phyloP scores from a whole-genome alignment of 2,888 invertebrate species.

The Cinara cedri region DNA sequence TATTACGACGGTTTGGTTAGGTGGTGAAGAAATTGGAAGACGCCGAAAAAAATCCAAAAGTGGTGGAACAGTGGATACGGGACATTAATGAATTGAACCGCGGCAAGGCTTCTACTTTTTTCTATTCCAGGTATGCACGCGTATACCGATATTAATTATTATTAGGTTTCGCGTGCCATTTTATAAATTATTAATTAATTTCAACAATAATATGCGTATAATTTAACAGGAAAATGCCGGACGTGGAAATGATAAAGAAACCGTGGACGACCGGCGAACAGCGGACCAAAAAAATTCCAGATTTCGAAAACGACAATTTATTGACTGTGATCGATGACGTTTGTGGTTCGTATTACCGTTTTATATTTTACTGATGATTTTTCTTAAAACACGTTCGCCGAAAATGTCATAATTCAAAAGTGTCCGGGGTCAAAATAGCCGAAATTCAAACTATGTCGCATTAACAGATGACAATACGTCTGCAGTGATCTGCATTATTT shows the following conservation, averaged over 20 bases:
- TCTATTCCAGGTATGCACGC: conserved; percentile 43
- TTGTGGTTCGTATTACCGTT: conserved; percentile 24
- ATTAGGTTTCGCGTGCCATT: background rate
- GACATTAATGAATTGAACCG: conserved; percentile 92
- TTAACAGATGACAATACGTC: too few relatives aligned
- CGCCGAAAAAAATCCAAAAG: conserved; percentile 84
- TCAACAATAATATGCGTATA: background rate
- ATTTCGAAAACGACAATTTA: conserved; percentile 46
- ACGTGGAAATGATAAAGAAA: conserved; percentile 41
- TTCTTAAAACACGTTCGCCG: too few relatives aligned
- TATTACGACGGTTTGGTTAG: background rate
- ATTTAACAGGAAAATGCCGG: conserved; percentile 42
- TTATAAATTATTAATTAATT: background rate
- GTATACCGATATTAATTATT: background rate
- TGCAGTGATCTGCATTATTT: too few relatives aligned
- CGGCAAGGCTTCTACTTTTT: conserved; percentile 79
- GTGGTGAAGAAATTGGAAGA: conserved; percentile 79
- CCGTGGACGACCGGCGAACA: conserved; percentile 12
- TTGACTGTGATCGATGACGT: conserved; percentile 33
- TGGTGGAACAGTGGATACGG: conserved; percentile 95
- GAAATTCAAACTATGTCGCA: too few relatives aligned
- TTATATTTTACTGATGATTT: background rate
- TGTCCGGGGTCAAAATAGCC: too few relatives aligned
- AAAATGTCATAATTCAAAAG: too few relatives aligned
- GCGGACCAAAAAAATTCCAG: conserved; percentile 4